These are phyloP conservation scores for Babyrousa celebensis DNA, from an alignment of 2,797 vertebrate species.

Conservation along the genomic window DNA sequence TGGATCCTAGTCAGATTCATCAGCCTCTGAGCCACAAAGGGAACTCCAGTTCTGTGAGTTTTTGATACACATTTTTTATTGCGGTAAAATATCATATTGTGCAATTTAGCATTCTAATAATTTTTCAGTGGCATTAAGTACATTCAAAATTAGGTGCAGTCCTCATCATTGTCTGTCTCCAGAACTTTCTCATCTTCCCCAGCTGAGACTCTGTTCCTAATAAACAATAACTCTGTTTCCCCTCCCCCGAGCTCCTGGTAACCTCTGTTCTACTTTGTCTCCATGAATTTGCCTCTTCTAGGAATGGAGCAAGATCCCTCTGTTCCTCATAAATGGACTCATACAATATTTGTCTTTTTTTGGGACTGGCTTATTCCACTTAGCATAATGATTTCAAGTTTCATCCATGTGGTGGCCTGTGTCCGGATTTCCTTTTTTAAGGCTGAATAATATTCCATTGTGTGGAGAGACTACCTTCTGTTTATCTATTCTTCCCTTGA, in stretches of 20 bases:
- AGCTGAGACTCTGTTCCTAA: background rate
- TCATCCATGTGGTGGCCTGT: background rate
- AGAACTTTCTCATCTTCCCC: background rate
- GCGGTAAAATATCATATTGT: background rate
- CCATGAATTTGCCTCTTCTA: background rate
- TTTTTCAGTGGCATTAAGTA: background rate
- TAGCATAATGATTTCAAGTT: background rate
- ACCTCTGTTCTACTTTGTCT: background rate
- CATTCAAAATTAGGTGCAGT: background rate
- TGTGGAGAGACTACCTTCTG: accelerated
- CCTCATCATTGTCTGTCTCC: background rate
- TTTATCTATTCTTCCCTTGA: accelerated
- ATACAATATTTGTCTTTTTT: background rate
- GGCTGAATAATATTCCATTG: background rate
- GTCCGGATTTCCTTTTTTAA: background rate
- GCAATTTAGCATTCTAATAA: background rate
- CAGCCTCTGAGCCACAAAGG: no score
- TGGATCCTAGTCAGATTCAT: no score
- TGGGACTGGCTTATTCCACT: background rate
- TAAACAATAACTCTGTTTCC: no score
- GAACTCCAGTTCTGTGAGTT: background rate
- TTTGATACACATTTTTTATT: background rate
- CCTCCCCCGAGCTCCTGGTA: no score
- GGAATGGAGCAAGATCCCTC: no score
- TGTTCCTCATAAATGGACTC: background rate